Evolutionary conservation across 2,888 invertebrate genomes (phyloP).

Genomic region (Cephus runcator): DNA sequence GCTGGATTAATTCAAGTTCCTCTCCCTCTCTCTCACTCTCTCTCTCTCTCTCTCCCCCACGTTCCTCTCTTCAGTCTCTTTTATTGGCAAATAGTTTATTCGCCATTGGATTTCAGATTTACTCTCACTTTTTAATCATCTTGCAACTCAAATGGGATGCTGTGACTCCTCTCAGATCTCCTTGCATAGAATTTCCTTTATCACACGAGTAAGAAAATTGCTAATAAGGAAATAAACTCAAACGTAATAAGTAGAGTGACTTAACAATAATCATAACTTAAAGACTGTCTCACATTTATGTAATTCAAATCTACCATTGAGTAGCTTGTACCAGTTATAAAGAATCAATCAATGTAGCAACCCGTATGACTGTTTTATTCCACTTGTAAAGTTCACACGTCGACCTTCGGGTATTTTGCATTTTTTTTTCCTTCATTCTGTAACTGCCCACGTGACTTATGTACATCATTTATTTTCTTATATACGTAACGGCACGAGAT

Average conservation of each 20-base stretch:
- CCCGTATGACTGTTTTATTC: neutral
- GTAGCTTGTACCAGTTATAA: neutral
- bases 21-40: neutral
- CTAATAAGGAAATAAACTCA: neutral
- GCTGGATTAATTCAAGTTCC: neutral
- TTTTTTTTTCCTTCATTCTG: neutral
- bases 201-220: too few relatives aligned
- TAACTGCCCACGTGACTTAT: neutral
- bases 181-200: neutral
- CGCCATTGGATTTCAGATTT: neutral
- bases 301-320: too few relatives aligned
- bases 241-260: neutral
- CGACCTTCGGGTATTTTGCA: neutral
- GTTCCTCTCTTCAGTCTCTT: neutral
- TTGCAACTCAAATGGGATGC: neutral
- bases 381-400: neutral
- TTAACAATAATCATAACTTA: neutral
- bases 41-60: neutral
- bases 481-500: neutral
- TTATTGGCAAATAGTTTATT: neutral
- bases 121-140: neutral
- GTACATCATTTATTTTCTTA: neutral
- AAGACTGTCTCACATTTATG: neutral
- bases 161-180: neutral
- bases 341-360: neutral